These are phyloP conservation scores for Papilio glaucus DNA, from an alignment of 1,140 invertebrate genomes.

Conservation along the genomic window DNA sequence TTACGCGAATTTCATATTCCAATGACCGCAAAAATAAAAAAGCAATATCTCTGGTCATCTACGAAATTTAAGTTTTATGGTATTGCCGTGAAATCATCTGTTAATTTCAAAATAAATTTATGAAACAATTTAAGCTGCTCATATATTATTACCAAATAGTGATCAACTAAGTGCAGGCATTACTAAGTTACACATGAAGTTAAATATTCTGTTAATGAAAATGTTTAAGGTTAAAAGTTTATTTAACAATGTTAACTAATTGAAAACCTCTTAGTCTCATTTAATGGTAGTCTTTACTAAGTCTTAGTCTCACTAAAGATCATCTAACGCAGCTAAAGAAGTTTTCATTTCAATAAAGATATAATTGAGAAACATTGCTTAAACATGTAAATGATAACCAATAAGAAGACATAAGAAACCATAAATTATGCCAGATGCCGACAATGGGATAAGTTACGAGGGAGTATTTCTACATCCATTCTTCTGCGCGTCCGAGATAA, in stretches of 20 bases:
- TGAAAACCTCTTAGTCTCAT: background rate
- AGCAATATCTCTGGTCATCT: too few relatives aligned
- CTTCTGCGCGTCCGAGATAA: slow-evolving; percentile 10
- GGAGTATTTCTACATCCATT: slow-evolving; percentile 12
- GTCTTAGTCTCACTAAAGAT: too few relatives aligned
- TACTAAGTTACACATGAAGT: background rate
- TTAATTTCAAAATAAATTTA: too few relatives aligned
- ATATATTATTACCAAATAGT: background rate
- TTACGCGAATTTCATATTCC: too few relatives aligned
- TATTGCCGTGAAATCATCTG: too few relatives aligned
- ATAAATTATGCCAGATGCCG: slow-evolving; percentile 5
- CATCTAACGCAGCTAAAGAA: too few relatives aligned
- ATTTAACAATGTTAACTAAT: background rate
- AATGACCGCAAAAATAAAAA: too few relatives aligned
- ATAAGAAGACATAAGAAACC: too few relatives aligned
- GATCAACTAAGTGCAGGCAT: background rate
- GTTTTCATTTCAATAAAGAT: too few relatives aligned
- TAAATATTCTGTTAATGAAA: background rate
- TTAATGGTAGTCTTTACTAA: too few relatives aligned
- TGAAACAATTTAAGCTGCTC: too few relatives aligned
- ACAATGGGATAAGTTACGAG: slow-evolving; percentile 21
- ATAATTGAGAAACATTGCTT: background rate
- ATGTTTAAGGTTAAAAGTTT: background rate
- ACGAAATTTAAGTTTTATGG: too few relatives aligned
- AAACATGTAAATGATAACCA: background rate